Evolutionary conservation across 1,140 invertebrate genomes (phyloP).

Genomic region (Cataglyphis hispanica): DNA sequence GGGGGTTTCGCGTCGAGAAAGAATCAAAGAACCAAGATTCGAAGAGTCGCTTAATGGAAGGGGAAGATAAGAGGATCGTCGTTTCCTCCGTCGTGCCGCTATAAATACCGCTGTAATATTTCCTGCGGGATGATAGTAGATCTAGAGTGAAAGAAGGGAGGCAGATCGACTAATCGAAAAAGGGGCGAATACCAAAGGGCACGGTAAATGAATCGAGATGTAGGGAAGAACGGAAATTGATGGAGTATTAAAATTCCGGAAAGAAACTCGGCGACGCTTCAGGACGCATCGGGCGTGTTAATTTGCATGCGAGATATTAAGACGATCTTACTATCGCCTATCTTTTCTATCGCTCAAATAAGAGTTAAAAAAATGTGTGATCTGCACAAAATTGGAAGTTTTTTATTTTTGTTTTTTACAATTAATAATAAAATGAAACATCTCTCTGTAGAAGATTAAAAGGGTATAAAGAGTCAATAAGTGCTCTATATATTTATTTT

Average conservation of each 20-base stretch:
- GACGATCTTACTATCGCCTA: not conserved
- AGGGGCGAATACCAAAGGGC: slow-evolving; percentile 3
- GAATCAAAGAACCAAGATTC: slow-evolving; percentile 54
- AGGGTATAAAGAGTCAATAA: not conserved
- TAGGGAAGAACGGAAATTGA: slow-evolving; percentile 36
- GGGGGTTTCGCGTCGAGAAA: slow-evolving; percentile 20
- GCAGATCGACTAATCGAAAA: slow-evolving; percentile 60
- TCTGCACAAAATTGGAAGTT: not conserved
- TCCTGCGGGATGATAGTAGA: slow-evolving; percentile 58
- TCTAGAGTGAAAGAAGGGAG: not conserved
- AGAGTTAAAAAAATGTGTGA: not conserved
- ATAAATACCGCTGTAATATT: slow-evolving; percentile 70
- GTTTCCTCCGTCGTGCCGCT: slow-evolving; percentile 35
- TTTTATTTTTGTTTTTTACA: not conserved
- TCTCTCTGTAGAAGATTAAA: too few relatives aligned
- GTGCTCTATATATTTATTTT: not conserved
- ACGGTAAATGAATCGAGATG: slow-evolving; percentile 9
- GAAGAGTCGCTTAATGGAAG: slow-evolving; percentile 48
- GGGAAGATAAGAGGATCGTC: slow-evolving; percentile 58
- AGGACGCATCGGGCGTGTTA: slow-evolving; percentile 88
- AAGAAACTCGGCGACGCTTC: slow-evolving; percentile 67
- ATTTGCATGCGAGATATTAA: not conserved
- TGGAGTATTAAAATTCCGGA: slow-evolving; percentile 74
- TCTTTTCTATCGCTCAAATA: not conserved
- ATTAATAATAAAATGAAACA: not conserved